Conservation (phyloP, 2,888 invertebrate species). For the Nomada ferruginata region DNA sequence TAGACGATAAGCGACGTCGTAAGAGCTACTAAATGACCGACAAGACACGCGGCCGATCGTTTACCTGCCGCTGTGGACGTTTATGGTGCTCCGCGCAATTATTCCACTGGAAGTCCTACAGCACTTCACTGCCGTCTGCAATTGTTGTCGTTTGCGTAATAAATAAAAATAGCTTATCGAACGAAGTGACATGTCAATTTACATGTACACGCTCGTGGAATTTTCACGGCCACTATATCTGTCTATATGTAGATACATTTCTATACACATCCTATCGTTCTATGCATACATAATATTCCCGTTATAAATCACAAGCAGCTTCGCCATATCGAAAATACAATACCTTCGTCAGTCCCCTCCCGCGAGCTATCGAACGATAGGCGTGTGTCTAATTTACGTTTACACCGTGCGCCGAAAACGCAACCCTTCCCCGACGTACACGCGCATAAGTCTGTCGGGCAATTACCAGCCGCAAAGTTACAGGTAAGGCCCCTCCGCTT, state of each 20-base stretch:
- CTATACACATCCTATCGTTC: not conserved
- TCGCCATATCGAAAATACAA: not conserved
- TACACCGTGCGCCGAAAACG: not conserved
- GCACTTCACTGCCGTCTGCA: not conserved
- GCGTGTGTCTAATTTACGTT: not conserved
- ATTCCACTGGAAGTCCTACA: conserved; percentile 3
- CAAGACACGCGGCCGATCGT: conserved; percentile 1
- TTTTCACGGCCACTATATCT: too few species aligned
- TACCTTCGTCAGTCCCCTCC: not conserved
- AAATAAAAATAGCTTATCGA: not conserved
- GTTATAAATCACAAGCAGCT: not conserved
- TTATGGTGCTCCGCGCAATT: conserved; percentile 12
- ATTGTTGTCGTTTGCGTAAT: not conserved
- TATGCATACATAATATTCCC: not conserved
- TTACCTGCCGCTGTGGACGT: not conserved
- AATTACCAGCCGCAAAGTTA: conserved; percentile 1
- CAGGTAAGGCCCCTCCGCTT: not conserved
- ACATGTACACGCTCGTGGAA: too few species aligned
- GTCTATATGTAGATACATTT: not conserved
- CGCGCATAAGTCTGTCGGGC: not conserved
- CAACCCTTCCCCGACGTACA: not conserved
- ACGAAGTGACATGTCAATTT: not conserved
- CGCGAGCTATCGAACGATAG: not conserved
- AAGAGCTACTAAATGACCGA: conserved; percentile 6
- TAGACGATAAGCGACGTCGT: conserved; percentile 19